These are phyloP conservation scores for Entomyzon cyanotis DNA, from an alignment of 2,113 vertebrate species.

Conservation along the genomic window DNA sequence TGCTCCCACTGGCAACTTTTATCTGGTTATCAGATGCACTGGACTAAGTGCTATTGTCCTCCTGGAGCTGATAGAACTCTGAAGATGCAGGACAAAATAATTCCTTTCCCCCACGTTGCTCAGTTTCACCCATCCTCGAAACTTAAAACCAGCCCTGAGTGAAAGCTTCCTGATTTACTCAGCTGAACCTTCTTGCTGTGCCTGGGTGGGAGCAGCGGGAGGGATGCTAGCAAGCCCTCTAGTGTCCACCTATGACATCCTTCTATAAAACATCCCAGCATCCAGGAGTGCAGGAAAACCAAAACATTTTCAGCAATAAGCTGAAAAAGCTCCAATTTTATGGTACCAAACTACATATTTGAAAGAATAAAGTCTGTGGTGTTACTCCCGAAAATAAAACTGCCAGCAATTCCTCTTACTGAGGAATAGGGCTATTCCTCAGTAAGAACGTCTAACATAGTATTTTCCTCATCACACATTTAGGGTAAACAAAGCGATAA, in stretches of 20 bases:
- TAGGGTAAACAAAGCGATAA: not conserved
- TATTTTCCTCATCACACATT: not conserved
- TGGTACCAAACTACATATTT: not conserved
- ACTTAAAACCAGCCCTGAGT: not conserved
- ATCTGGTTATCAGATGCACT: not conserved
- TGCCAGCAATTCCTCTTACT: not conserved
- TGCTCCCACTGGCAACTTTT: not conserved
- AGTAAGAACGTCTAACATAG: not conserved
- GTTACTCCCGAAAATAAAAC: not conserved
- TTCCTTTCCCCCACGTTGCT: not conserved
- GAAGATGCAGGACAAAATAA: not conserved
- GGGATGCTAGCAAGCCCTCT: slow-evolving; percentile 54
- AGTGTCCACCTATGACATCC: not conserved
- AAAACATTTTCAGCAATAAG: not conserved
- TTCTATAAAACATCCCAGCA: not conserved
- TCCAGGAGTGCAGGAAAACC: not conserved
- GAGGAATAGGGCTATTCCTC: not conserved
- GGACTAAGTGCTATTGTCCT: not conserved
- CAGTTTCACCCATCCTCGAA: not conserved
- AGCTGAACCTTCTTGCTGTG: not conserved
- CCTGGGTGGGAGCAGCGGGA: not conserved
- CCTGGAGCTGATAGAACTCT: not conserved
- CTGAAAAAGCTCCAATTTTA: not conserved
- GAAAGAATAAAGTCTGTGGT: not conserved
- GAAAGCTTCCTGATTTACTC: not conserved